Evolutionary conservation across 2,113 vertebrate species (phyloP).

Genomic region (Chaetorhynchus papuensis): DNA sequence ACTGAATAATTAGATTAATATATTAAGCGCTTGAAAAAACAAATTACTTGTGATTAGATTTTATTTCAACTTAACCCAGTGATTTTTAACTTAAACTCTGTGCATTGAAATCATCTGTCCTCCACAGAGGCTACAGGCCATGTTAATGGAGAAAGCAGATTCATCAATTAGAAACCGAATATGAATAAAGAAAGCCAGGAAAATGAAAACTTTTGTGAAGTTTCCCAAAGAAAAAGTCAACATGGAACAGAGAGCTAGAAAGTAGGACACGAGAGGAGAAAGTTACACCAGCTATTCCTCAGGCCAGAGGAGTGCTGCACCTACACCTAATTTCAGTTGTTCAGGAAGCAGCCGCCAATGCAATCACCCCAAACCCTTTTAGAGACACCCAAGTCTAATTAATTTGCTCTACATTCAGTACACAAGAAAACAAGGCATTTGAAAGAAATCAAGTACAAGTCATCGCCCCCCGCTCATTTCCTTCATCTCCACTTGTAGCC

Average conservation of each 20-base stretch:
- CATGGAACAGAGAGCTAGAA: neutral
- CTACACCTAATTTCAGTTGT: neutral
- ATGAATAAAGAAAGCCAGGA: neutral
- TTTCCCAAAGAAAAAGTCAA: constrained; percentile 3
- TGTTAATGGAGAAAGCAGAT: constrained; percentile 9
- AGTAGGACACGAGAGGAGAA: constrained; percentile 6
- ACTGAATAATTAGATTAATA: neutral
- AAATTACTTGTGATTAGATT: neutral
- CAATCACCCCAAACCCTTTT: neutral
- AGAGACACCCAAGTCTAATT: neutral
- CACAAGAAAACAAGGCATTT: neutral
- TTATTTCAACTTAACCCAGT: neutral
- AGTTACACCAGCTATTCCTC: neutral
- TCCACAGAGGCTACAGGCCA: neutral
- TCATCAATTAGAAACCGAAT: neutral
- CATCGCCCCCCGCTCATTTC: neutral
- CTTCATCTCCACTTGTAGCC: neutral
- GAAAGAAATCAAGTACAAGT: neutral
- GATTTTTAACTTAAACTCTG: neutral
- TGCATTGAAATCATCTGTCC: neutral
- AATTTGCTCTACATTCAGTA: neutral
- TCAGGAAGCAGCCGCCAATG: neutral
- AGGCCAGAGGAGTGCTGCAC: neutral
- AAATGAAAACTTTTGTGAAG: neutral
- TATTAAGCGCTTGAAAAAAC: neutral